Base-by-base conservation (phyloP, 2,113 vertebrate genomes). In the Pluvianellus socialis region DNA sequence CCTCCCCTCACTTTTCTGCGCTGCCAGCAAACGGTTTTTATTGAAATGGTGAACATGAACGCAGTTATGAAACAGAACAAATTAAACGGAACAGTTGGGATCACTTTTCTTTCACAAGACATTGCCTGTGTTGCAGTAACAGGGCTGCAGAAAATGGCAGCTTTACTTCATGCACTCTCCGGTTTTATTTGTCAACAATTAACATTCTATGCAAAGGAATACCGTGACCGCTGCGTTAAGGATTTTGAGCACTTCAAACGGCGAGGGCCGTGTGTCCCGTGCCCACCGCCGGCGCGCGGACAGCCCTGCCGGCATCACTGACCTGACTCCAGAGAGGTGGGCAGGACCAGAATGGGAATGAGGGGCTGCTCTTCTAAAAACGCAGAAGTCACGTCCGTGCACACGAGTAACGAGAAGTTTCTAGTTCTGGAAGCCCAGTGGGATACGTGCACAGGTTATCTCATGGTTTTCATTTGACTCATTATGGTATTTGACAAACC, bases 61-160 rank as follows among this genome's bases (percentile, higher is more conserved):
- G 4, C 70, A 10, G 73, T 90, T 95, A 84, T 4, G 90, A 79
- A 94, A 95, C 47, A 81, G 58, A 83, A 76, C 93, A 86, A 86
- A 91, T 61, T 21, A 30, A 84, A 76, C 55, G 21, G 27, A 93
- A 58, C 84, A 70, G 63, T 87, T 66, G 87, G 56, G 55, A 84
- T 81, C 38, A 4, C 73, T 87, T 73, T 9, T 61, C 89, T 55
- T 79, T 52, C 83, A 14, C 28, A 14, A 63, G 47, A 30, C 66
- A 24, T 22, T 15, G 61, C 66, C 1, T 16, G 13, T 28, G 71
- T 14, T 47, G 52, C 49, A 42, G 53, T 40, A 22, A 1, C 6
- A 38, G 79, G 45, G 38, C 65, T 45, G 3, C 38, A 32, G 88
- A 16, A 71, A 50, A 30, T 0, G 62, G 79, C 86, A 72, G 61